These are phyloP conservation scores for Uria lomvia DNA, from an alignment of 2,113 vertebrate genomes.

Conservation along the genomic window DNA sequence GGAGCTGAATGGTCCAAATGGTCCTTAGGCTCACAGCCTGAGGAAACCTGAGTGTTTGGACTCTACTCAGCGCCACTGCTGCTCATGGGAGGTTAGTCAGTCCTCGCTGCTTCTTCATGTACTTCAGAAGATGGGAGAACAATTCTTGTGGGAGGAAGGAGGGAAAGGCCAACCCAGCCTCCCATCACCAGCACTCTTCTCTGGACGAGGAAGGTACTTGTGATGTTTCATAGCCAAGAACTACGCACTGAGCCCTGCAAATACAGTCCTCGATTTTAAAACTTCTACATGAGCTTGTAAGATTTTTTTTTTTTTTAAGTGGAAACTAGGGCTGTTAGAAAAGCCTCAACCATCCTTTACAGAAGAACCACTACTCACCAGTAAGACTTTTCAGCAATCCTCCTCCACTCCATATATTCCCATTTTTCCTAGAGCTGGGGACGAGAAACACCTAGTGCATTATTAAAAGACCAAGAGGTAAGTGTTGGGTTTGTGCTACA, in stretches of 20 bases:
- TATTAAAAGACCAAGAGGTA: neutral
- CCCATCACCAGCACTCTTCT: neutral
- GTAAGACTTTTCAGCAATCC: neutral
- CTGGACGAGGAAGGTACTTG: neutral
- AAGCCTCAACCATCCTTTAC: neutral
- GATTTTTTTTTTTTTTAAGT: neutral
- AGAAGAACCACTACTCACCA: neutral
- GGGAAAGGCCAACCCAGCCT: neutral
- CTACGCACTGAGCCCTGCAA: neutral
- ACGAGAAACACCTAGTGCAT: neutral
- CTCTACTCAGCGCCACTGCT: fast-evolving
- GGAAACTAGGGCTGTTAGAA: neutral
- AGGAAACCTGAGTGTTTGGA: neutral
- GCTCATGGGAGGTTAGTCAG: neutral
- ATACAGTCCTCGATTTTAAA: neutral
- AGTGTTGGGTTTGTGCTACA: neutral
- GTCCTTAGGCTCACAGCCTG: neutral
- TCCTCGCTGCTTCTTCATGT: fast-evolving
- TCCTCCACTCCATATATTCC: neutral
- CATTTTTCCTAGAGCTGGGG: neutral
- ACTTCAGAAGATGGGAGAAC: neutral
- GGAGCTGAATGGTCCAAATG: neutral
- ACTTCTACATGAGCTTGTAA: neutral
- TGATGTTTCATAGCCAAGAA: neutral
- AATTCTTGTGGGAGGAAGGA: neutral